Base-by-base conservation (phyloP, 2,113 vertebrate species). In the Callipepla californica region DNA sequence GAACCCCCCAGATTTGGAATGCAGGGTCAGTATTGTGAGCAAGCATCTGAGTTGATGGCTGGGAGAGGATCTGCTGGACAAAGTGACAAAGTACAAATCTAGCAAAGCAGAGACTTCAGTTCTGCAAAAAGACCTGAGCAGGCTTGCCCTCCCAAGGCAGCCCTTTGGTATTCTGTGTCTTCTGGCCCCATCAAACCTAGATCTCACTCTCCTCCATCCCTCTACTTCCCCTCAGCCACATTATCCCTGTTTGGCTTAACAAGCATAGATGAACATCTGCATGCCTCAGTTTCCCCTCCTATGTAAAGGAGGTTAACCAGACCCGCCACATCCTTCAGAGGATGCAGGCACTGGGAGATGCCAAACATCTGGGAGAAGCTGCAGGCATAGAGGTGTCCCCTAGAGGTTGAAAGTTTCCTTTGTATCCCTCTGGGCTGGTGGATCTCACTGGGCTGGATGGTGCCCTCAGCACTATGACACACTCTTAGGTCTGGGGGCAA, bases 361-460 rank as follows among this genome's bases (percentile, higher is more conserved):
- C 28, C 13, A 66, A 18, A 38, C 7, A 25, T 11, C 13, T 62
- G 40, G 40, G 11, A 63, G 32, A 84, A 67, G 21, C 4, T 12
- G 1, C 7, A 4, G 40, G 23, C 50, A 0, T 1, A 1, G 1
- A 84, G 14, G 15, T 50, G 38, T 17, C 28, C 32, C 51, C 26
- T 17, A 10, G 51, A 53, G 51, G 51, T 30, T 53, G 51, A 30
- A 53, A 53, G 51, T 53, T 53, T 16, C 51, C 28, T 28, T 9
- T 28, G 14, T 53, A 30, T 26, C 51, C 51, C 51, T 53, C 28
- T 30, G 51, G 51, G 26, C 26, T 53, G 51, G 26, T 53, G 26
- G 51, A 53, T 9, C 51, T 53, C 51, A 53, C 8, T 40, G 40
- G 51, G 51, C 51, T 53, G 51, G 14, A 53, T 53, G 51, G 51